These are phyloP conservation scores for Zygaena filipendulae DNA, from an alignment of 2,888 invertebrate genomes.

Conservation along the genomic window DNA sequence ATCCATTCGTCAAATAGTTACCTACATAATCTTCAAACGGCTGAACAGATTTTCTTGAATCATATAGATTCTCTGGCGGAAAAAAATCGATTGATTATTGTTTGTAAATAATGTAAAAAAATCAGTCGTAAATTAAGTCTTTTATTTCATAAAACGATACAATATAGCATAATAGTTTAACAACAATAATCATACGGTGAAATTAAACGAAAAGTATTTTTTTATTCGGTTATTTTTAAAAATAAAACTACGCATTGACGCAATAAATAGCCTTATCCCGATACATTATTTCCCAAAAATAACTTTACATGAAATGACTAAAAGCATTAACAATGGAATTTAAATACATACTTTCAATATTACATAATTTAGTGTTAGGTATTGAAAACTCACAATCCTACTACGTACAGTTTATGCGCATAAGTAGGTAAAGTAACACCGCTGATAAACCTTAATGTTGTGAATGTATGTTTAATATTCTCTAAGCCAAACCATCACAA, in stretches of 20 bases:
- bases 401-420: background rate
- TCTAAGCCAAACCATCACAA: too few species aligned
- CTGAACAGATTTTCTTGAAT: too few species aligned
- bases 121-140: constrained; percentile 59
- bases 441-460: background rate
- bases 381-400: background rate
- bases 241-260: constrained; percentile 26
- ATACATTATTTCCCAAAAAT: constrained; percentile 26
- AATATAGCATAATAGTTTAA: constrained; percentile 62
- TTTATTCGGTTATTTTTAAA: constrained; percentile 34
- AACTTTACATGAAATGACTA: constrained; percentile 22
- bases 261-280: constrained; percentile 26
- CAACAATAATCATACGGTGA: constrained; percentile 56
- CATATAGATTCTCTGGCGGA: too few species aligned
- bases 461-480: too few species aligned
- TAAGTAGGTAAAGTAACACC: background rate
- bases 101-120: too few species aligned
- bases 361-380: background rate
- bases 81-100: too few species aligned
- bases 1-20: too few species aligned
- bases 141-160: constrained; percentile 65
- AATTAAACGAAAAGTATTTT: constrained; percentile 23
- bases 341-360: background rate
- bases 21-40: too few species aligned
- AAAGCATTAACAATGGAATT: constrained; percentile 12